Evolutionary conservation across 1,140 invertebrate genomes (phyloP).

Genomic region (Drosophila kepulauana): DNA sequence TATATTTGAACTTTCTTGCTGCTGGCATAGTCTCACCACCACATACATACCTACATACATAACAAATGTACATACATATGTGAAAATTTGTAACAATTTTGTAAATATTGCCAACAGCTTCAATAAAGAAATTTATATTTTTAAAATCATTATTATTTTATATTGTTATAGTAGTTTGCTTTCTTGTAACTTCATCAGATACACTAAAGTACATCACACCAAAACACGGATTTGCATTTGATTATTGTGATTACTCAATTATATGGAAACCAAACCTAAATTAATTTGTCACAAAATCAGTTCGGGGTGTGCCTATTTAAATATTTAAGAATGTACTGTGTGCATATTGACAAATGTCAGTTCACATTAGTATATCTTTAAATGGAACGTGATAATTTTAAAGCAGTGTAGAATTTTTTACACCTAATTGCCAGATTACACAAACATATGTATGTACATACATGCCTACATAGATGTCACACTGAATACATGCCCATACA

Average conservation of each 20-base stretch:
- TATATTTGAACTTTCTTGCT: no score
- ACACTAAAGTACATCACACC: no score
- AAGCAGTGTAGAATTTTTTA: slow-evolving; percentile 6
- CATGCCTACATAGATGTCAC: neutral
- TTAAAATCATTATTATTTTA: no score
- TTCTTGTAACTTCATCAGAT: neutral
- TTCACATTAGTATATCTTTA: neutral
- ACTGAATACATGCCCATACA: slow-evolving; percentile 1
- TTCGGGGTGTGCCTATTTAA: slow-evolving; percentile 4
- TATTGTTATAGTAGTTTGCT: neutral
- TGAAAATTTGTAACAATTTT: no score
- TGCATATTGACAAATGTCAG: neutral
- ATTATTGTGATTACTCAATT: no score
- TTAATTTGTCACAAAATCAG: slow-evolving; percentile 8
- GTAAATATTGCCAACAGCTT: no score
- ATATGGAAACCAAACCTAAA: neutral
- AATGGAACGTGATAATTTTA: slow-evolving; percentile 8
- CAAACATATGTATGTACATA: neutral
- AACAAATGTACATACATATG: no score
- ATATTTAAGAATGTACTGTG: neutral
- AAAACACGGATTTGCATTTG: no score
- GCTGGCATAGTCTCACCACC: no score
- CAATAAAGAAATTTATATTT: no score
- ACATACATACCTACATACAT: no score
- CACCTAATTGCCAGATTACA: slow-evolving; percentile 16